A percentile compares a stretch with the other conserved stretches of the same genome.
Evolutionary conservation across 2,113 vertebrate genomes (phyloP).

Genomic region (Sebastes schlegelii): DNA sequence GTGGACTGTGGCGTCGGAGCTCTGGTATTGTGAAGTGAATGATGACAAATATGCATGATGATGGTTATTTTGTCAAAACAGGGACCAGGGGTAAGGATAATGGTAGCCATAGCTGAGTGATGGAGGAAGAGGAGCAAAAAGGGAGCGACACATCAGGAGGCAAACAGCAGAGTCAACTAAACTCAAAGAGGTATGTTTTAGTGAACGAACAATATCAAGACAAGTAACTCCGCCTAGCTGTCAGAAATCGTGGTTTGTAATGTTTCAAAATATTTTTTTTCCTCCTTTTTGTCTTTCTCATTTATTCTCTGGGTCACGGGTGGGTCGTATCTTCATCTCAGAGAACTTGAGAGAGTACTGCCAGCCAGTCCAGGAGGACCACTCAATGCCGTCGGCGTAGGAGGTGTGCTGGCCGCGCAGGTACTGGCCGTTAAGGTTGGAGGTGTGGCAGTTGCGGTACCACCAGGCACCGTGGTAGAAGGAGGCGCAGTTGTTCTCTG

Average conservation of each 20-base stretch:
- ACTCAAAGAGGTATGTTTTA: constrained; percentile 64
- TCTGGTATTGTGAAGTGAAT: constrained; percentile 21
- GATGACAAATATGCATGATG: constrained; percentile 23
- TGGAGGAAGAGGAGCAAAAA: constrained; percentile 42
- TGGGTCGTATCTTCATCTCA: constrained; percentile 96
- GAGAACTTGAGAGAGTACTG: constrained; percentile 98
- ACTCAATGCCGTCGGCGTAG: constrained; percentile 96
- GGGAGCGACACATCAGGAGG: constrained; percentile 51
- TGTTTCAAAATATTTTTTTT: constrained; percentile 42
- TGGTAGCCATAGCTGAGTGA: constrained; percentile 40
- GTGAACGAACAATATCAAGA: constrained; percentile 69
- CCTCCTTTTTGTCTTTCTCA: constrained; percentile 50
- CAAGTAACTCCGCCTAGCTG: constrained; percentile 61
- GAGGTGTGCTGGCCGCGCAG: constrained; percentile 94
- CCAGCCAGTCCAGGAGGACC: constrained; percentile 99
- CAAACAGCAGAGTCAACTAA: constrained; percentile 59
- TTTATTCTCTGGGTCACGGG: constrained; percentile 90
- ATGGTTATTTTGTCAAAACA: constrained; percentile 15
- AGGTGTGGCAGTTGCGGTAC: constrained; percentile 99
- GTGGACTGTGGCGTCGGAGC: constrained; percentile 27
- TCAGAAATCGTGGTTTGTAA: constrained; percentile 59
- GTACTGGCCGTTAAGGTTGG: constrained; percentile 98
- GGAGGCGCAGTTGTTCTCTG: constrained; percentile 96
- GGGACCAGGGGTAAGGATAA: constrained; percentile 14
- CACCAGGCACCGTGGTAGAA: constrained; percentile 99